Evolutionary conservation across 2,888 invertebrate species (phyloP).

Genomic region (Macaria liturata): DNA sequence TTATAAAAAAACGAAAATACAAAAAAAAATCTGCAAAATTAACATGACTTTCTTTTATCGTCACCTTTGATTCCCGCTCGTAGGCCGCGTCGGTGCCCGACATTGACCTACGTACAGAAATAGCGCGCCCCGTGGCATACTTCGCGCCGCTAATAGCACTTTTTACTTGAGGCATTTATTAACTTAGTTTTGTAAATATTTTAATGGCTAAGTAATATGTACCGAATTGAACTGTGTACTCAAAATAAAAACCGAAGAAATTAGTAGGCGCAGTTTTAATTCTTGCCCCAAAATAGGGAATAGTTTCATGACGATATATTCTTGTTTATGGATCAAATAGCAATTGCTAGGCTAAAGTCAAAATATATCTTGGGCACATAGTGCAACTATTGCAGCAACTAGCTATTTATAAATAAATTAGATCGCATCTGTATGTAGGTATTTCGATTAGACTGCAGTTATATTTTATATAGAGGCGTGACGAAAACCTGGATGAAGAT

Average conservation of each 20-base stretch:
- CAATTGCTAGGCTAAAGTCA: too few species aligned
- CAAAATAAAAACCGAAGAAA: constrained; percentile 22
- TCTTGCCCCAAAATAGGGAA: constrained; percentile 7
- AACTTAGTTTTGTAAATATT: constrained; percentile 30
- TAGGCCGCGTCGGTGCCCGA: constrained; percentile 47
- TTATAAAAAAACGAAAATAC: constrained; percentile 79
- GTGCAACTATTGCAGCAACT: too few species aligned
- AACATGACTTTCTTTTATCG: constrained; percentile 57
- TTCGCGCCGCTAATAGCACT: constrained; percentile 41
- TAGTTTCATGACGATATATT: too few species aligned
- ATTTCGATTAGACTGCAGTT: too few species aligned
- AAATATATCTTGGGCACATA: too few species aligned
- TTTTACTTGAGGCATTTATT: constrained; percentile 26
- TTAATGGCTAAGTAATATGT: constrained; percentile 28
- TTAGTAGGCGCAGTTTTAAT: constrained; percentile 21
- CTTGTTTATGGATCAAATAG: too few species aligned
- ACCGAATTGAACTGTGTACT: constrained; percentile 25
- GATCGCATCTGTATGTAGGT: too few species aligned
- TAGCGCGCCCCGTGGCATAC: constrained; percentile 42
- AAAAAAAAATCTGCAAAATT: constrained; percentile 80
- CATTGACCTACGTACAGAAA: constrained; percentile 69
- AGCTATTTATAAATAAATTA: too few species aligned
- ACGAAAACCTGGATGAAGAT: too few species aligned
- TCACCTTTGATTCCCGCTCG: constrained; percentile 18
- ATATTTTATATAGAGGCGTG: too few species aligned